phyloP scores from a whole-genome alignment of 1,140 invertebrate species.

The Charaxes varanes region DNA sequence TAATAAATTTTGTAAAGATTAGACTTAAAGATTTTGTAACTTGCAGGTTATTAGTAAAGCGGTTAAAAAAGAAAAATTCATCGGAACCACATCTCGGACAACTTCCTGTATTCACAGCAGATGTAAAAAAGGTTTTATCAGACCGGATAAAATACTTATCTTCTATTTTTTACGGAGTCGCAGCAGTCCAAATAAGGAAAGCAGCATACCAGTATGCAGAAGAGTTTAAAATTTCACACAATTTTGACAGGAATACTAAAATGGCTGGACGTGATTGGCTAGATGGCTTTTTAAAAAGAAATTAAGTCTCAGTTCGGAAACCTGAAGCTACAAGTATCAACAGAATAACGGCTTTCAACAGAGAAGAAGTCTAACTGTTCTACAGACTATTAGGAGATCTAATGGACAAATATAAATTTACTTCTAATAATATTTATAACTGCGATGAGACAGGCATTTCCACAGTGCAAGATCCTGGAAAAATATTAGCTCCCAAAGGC shows the following conservation, averaged over 20 bases:
- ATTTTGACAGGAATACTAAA: constrained; percentile 19
- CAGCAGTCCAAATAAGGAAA: constrained; percentile 16
- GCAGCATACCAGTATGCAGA: constrained; percentile 11
- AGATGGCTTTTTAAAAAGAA: constrained; percentile 16
- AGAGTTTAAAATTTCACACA: constrained; percentile 18
- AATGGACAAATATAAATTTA: constrained; percentile 24
- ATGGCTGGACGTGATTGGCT: constrained; percentile 23
- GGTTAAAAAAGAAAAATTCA: constrained; percentile 17
- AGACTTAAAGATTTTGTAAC: no score
- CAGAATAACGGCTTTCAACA: constrained; percentile 29
- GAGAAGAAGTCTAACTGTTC: constrained; percentile 26
- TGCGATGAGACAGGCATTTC: constrained; percentile 16
- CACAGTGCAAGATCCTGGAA: constrained; percentile 15
- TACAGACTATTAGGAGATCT: constrained; percentile 26
- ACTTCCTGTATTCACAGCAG: constrained; percentile 12
- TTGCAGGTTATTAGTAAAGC: no score
- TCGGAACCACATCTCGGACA: constrained; percentile 14
- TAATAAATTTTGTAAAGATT: no score
- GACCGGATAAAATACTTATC: constrained; percentile 15
- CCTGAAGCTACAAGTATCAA: constrained; percentile 29
- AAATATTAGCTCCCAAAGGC: constrained; percentile 22
- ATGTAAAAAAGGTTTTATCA: constrained; percentile 13
- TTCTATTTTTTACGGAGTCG: constrained; percentile 16
- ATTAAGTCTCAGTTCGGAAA: constrained; percentile 24
- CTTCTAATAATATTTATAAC: no score